Percentiles rank a stretch among this genome's conserved stretches.
These are phyloP conservation scores for Leptura quadrifasciata DNA, from an alignment of 2,888 invertebrate genomes.

Conservation along the genomic window DNA sequence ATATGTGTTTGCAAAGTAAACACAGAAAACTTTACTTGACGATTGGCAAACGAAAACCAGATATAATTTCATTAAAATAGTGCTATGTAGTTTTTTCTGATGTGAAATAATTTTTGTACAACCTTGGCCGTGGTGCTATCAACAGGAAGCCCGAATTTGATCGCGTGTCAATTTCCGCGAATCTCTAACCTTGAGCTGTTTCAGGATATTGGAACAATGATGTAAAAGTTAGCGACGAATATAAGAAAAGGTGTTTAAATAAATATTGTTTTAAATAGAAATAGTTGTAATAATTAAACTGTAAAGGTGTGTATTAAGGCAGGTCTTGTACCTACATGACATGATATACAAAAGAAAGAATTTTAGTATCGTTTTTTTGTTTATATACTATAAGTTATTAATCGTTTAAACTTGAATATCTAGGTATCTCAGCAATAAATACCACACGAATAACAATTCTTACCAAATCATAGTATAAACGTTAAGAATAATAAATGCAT, in stretches of 20 bases:
- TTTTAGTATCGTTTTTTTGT: too few species aligned
- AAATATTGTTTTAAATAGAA: background rate
- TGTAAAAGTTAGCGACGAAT: background rate
- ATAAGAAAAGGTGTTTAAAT: background rate
- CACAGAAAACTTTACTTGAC: background rate
- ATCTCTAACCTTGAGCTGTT: background rate
- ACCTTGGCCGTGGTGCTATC: background rate
- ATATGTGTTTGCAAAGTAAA: background rate
- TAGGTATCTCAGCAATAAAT: too few species aligned
- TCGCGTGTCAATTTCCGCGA: background rate
- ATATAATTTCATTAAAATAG: background rate
- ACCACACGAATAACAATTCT: too few species aligned
- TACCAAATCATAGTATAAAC: too few species aligned
- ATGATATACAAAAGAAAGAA: background rate
- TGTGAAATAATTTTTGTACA: background rate
- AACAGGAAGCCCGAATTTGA: background rate
- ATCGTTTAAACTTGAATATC: too few species aligned
- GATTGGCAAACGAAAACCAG: background rate
- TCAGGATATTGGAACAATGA: slow-evolving; percentile 1
- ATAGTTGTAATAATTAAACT: background rate
- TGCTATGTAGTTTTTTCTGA: background rate
- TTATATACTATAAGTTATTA: too few species aligned
- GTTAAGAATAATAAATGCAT: too few species aligned
- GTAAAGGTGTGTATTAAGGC: background rate
- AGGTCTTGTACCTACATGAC: background rate